Conservation (phyloP, 1,140 invertebrate genomes). For the Alviniconcha marisindica region DNA sequence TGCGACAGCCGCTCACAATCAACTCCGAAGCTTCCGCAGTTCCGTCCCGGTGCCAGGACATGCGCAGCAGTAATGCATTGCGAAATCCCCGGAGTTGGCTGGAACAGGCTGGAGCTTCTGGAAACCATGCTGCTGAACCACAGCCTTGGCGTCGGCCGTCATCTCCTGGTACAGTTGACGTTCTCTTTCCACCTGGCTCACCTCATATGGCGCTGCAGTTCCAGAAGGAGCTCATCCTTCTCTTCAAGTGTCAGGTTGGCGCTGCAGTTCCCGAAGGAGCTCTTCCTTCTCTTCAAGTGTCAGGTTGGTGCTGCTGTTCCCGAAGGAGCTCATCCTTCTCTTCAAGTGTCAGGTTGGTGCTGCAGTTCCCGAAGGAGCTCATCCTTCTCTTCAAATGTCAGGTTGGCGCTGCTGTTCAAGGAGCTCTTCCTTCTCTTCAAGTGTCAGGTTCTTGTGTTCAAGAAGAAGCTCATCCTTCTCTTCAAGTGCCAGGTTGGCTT, state of each 20-base stretch:
- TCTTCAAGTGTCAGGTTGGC: background rate
- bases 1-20: conserved; percentile 50
- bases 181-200: conserved; percentile 37
- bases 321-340: too few species aligned
- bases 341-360: too few species aligned
- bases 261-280: too few species aligned
- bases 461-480: background rate
- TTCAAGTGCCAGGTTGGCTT: background rate
- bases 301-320: too few species aligned
- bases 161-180: conserved; percentile 46
- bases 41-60: too few species aligned
- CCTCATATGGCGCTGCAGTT: background rate
- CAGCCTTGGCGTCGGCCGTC: conserved; percentile 25
- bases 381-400: too few species aligned
- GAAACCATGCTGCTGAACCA: background rate
- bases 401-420: too few species aligned
- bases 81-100: conserved; percentile 9
- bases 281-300: too few species aligned
- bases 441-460: background rate
- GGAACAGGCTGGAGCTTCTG: conserved; percentile 1
- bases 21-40: conserved; percentile 58
- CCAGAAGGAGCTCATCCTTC: background rate
- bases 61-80: conserved; percentile 59
- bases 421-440: too few species aligned
- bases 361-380: too few species aligned